These are phyloP conservation scores for Anseranas semipalmata DNA, from an alignment of 2,113 vertebrate genomes.

Conservation along the genomic window DNA sequence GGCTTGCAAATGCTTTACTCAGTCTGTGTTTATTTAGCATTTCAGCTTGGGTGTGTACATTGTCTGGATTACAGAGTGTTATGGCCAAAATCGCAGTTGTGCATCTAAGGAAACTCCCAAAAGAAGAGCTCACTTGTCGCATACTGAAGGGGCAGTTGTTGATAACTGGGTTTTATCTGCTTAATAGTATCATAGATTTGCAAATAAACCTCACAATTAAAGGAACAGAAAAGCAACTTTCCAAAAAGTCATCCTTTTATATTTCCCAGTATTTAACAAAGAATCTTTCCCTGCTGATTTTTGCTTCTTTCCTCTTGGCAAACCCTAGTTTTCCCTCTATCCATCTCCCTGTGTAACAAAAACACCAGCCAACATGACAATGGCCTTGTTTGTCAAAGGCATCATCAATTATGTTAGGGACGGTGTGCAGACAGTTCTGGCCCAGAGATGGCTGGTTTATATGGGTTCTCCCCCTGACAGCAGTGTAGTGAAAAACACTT, in stretches of 20 bases:
- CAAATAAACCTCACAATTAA: constrained; percentile 19
- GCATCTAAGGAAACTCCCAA: constrained; percentile 58
- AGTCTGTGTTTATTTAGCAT: constrained; percentile 60
- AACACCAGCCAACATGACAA: constrained; percentile 43
- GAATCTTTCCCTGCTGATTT: background rate
- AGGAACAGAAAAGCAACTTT: constrained; percentile 16
- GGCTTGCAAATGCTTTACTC: constrained; percentile 38
- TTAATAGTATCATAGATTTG: background rate
- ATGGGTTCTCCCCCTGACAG: constrained; percentile 10
- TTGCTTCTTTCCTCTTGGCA: constrained; percentile 44
- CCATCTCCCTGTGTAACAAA: constrained; percentile 43
- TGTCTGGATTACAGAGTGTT: constrained; percentile 65
- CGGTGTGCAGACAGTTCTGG: constrained; percentile 66
- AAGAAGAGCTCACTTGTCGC: constrained; percentile 50
- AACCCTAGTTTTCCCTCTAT: constrained; percentile 16
- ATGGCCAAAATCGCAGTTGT: constrained; percentile 38
- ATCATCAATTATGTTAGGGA: constrained; percentile 61
- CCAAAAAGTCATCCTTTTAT: background rate
- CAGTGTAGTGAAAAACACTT: background rate
- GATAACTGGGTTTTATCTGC: constrained; percentile 26
- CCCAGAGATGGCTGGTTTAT: constrained; percentile 1
- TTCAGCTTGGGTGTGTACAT: constrained; percentile 64
- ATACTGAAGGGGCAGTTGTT: constrained; percentile 53
- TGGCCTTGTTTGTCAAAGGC: constrained; percentile 62
- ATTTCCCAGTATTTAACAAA: constrained; percentile 2